Conservation (phyloP, 2,797 vertebrate genomes). For the Calcarius lapponicus region DNA sequence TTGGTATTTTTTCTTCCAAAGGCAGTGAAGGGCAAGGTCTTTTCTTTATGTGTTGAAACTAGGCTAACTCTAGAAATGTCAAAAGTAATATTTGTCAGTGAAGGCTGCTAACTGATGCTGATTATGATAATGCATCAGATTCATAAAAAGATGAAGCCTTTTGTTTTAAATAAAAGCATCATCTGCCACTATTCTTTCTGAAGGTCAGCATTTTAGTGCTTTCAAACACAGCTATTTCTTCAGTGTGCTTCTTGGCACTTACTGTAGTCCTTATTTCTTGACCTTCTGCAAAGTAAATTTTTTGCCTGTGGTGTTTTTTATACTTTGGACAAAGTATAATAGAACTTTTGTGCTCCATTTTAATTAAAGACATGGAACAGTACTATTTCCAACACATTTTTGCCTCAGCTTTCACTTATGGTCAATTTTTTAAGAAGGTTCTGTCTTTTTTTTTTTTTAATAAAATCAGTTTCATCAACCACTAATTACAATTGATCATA, state of each 20-base stretch:
- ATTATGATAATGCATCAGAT: constrained; percentile 54
- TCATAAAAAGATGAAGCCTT: constrained; percentile 57
- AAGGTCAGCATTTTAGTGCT: constrained; percentile 50
- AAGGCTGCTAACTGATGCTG: constrained; percentile 26
- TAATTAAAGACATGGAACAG: constrained; percentile 42
- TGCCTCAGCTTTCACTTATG: constrained; percentile 29
- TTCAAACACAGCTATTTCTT: constrained; percentile 10
- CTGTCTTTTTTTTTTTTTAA: neutral
- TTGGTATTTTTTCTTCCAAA: constrained; percentile 19
- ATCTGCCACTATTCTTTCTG: constrained; percentile 36
- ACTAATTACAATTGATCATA: neutral
- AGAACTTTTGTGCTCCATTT: constrained; percentile 11
- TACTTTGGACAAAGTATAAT: neutral
- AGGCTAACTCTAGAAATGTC: constrained; percentile 50
- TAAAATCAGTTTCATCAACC: neutral
- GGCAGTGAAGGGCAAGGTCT: constrained; percentile 12
- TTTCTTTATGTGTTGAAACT: constrained; percentile 14
- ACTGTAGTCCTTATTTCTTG: constrained; percentile 17
- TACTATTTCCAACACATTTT: constrained; percentile 22
- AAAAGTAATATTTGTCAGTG: constrained; percentile 62
- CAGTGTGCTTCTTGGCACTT: neutral
- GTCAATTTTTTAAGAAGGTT: constrained; percentile 11
- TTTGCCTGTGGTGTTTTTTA: neutral
- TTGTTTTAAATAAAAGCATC: constrained; percentile 57
- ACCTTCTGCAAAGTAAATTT: constrained; percentile 38